phyloP scores from a whole-genome alignment of 2,113 vertebrate species.

The Clarias magur region DNA sequence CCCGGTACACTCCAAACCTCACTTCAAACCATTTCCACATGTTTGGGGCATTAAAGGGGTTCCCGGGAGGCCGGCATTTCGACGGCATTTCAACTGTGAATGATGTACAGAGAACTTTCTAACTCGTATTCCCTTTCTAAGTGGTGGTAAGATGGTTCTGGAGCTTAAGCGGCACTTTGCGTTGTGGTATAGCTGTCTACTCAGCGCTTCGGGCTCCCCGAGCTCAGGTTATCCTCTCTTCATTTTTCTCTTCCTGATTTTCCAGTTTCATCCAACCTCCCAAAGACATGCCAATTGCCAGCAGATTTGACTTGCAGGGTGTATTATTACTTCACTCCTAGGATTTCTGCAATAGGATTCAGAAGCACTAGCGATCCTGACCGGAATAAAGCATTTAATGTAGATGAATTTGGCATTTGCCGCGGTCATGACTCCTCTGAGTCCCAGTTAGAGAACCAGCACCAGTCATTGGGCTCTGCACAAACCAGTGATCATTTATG shows the following conservation, averaged over 20 bases:
- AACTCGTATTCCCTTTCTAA: not conserved
- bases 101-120: too few relatives aligned
- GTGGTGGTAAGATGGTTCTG: not conserved
- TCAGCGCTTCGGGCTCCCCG: not conserved
- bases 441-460: too few relatives aligned
- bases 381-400: not conserved
- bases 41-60: too few relatives aligned
- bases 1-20: too few relatives aligned
- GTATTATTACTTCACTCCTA: not conserved
- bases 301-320: not conserved
- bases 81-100: too few relatives aligned
- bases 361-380: not conserved
- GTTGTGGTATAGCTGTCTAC: too few relatives aligned
- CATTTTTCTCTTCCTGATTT: not conserved
- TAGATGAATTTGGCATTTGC: not conserved
- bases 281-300: not conserved
- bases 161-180: not conserved
- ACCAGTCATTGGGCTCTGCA: too few relatives aligned
- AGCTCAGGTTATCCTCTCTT: not conserved
- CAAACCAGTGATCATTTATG: too few relatives aligned
- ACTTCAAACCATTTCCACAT: too few relatives aligned
- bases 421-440: too few relatives aligned
- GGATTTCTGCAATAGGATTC: not conserved
- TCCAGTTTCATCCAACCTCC: not conserved
- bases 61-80: too few relatives aligned